These are phyloP conservation scores for Pemphredon lugubris DNA, from an alignment of 2,888 invertebrate genomes.

Conservation along the genomic window DNA sequence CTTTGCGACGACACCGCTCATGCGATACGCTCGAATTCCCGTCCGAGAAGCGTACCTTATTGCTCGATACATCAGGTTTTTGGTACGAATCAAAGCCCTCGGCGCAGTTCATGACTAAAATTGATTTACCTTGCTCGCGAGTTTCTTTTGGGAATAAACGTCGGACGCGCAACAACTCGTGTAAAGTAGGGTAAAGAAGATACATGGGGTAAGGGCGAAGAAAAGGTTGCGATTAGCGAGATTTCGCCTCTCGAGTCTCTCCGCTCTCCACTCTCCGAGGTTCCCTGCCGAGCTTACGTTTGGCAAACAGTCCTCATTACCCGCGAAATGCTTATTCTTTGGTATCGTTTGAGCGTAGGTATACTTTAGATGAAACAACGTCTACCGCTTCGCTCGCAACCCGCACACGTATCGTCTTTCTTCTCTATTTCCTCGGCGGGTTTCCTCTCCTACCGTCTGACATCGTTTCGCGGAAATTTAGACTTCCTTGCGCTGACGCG, in stretches of 20 bases:
- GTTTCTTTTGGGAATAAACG: neutral
- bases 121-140: neutral
- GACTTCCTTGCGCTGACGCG: slow-evolving; percentile 68
- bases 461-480: slow-evolving; percentile 64
- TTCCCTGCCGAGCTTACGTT: slow-evolving; percentile 40
- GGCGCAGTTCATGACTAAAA: no score
- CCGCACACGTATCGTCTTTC: neutral
- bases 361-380: neutral
- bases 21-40: no score
- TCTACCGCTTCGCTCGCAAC: neutral
- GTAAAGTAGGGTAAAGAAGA: slow-evolving; percentile 1
- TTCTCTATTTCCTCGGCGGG: neutral
- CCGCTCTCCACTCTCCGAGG: slow-evolving; percentile 11
- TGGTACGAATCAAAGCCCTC: no score
- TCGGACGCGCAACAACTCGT: neutral
- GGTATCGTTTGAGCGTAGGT: slow-evolving; percentile 38
- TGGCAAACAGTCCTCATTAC: slow-evolving; percentile 53
- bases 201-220: neutral
- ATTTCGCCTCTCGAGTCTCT: slow-evolving; percentile 19
- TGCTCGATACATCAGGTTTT: no score
- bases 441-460: slow-evolving; percentile 1
- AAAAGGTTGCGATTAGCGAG: slow-evolving; percentile 26
- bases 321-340: slow-evolving; percentile 54
- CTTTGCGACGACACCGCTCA: no score
- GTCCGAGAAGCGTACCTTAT: no score